These are phyloP conservation scores for Sceloporus tristichus DNA, from an alignment of 2,113 vertebrate species.

Conservation along the genomic window DNA sequence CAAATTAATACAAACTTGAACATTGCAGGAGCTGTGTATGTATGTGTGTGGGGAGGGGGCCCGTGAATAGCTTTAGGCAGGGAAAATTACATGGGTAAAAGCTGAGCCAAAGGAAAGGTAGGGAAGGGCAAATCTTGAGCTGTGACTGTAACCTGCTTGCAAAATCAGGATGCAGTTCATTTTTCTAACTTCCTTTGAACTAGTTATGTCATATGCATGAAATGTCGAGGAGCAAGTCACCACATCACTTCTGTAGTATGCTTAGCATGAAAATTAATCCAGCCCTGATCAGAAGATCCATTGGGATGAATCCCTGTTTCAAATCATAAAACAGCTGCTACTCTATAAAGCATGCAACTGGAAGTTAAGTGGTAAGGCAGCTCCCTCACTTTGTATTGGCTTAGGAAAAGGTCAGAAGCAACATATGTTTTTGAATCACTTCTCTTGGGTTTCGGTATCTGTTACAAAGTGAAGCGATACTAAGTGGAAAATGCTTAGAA, in stretches of 20 bases:
- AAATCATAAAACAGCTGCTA: neutral
- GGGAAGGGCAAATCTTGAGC: neutral
- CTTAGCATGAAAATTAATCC: too few species aligned
- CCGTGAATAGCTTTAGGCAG: neutral
- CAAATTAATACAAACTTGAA: slow-evolving; percentile 5
- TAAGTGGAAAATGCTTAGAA: too few species aligned
- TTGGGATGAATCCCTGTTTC: neutral
- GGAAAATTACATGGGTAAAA: neutral
- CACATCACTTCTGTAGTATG: neutral
- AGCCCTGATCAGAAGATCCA: too few species aligned
- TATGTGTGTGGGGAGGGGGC: too few species aligned
- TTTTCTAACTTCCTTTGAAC: neutral
- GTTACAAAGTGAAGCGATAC: neutral
- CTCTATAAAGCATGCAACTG: neutral
- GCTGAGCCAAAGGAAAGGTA: neutral
- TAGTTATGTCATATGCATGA: neutral
- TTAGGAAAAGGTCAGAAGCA: neutral
- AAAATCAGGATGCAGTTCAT: neutral
- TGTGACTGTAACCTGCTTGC: too few species aligned
- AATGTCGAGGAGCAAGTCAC: neutral
- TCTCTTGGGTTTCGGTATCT: neutral
- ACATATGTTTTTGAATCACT: neutral
- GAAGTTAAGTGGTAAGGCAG: neutral
- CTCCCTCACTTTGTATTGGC: neutral
- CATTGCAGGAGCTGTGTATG: neutral